These are phyloP conservation scores for Siniperca undulata DNA, from an alignment of 2,797 vertebrate species.

Conservation along the genomic window DNA sequence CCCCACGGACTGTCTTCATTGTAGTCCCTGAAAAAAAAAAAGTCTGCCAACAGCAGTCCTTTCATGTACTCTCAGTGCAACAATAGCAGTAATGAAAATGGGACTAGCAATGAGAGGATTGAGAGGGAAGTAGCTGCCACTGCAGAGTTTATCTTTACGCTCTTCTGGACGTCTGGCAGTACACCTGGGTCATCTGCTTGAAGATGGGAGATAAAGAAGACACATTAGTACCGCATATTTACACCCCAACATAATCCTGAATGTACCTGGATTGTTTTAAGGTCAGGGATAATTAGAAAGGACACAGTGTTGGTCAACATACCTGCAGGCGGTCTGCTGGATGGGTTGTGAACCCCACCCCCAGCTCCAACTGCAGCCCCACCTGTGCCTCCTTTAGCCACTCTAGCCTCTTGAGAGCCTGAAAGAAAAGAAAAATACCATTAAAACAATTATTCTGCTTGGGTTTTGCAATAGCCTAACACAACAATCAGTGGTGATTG, in stretches of 20 bases:
- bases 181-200: constrained; percentile 89
- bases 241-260: constrained; percentile 12
- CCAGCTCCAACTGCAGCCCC: constrained; percentile 67
- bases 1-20: constrained; percentile 80
- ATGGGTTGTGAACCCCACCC: constrained; percentile 83
- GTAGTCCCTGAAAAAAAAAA: constrained; percentile 69
- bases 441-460: constrained; percentile 23
- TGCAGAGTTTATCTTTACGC: constrained; percentile 83
- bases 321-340: constrained; percentile 87
- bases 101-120: constrained; percentile 79
- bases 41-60: constrained; percentile 65
- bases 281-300: constrained; percentile 53
- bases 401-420: constrained; percentile 87
- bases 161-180: constrained; percentile 87
- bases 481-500: background rate
- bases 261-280: constrained; percentile 25
- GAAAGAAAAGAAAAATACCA: constrained; percentile 33
- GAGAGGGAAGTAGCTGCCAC: constrained; percentile 67
- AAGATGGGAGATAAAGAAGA: constrained; percentile 53
- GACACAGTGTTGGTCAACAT: constrained; percentile 50
- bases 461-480: constrained; percentile 4
- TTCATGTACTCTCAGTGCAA: constrained; percentile 77
- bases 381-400: constrained; percentile 75
- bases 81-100: constrained; percentile 82
- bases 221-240: constrained; percentile 49